Percentiles rank a stretch among this genome's conserved stretches.
Evolutionary conservation across 2,797 vertebrate genomes (phyloP).

Genomic region (Morus bassanus): DNA sequence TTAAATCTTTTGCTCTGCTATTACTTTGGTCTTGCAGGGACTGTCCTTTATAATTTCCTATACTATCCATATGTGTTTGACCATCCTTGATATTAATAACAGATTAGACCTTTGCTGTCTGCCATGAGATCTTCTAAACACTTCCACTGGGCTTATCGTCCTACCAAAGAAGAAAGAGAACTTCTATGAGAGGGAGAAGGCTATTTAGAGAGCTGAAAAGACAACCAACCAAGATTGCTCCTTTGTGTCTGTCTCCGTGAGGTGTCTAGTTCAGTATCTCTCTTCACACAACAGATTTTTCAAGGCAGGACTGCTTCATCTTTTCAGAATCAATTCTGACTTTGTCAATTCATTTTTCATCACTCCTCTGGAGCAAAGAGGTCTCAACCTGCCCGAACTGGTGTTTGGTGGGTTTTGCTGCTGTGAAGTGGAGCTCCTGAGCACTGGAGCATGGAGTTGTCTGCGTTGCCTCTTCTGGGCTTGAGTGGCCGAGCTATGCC

Average conservation of each 20-base stretch:
- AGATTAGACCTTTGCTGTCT: neutral
- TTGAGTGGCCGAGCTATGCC: rapidly evolving
- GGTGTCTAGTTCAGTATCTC: neutral
- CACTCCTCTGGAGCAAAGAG: neutral
- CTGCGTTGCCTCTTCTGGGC: neutral
- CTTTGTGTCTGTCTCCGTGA: neutral
- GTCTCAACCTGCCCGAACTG: neutral
- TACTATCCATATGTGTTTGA: neutral
- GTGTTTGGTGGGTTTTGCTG: neutral
- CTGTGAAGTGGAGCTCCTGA: neutral
- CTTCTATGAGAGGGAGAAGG: neutral
- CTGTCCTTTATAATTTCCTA: neutral
- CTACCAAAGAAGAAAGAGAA: neutral
- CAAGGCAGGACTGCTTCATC: neutral
- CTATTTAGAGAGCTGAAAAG: neutral
- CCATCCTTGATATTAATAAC: neutral
- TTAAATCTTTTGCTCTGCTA: neutral
- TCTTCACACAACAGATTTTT: neutral
- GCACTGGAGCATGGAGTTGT: neutral
- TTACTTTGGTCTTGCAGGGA: neutral
- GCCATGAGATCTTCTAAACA: neutral
- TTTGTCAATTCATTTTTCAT: neutral
- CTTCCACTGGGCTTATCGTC: neutral
- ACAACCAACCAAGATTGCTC: neutral
- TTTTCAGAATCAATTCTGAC: neutral